Percentiles rank a stretch among this genome's conserved stretches.
Evolutionary conservation across 2,888 invertebrate species (phyloP).

Genomic region (Drosophila borborema): DNA sequence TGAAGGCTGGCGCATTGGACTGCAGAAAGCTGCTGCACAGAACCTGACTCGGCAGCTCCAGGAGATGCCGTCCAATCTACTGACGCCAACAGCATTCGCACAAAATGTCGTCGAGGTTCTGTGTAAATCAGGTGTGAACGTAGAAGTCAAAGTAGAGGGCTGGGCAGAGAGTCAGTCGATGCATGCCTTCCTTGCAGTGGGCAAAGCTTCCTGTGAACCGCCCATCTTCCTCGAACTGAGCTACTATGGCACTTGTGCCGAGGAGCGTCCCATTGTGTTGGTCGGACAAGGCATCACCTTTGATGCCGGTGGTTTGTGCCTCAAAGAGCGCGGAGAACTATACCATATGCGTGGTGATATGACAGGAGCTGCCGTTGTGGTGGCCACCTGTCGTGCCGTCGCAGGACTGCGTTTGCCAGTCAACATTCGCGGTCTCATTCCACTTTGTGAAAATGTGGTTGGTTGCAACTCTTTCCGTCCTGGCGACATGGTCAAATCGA

Average conservation of each 20-base stretch:
- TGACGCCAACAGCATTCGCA: slow-evolving; percentile 92
- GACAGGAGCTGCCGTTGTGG: slow-evolving; percentile 93
- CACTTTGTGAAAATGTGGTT: slow-evolving; percentile 93
- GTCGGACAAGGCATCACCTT: slow-evolving; percentile 90
- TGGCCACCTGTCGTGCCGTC: slow-evolving; percentile 89
- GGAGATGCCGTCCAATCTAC: slow-evolving; percentile 92
- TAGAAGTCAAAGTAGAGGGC: slow-evolving; percentile 84
- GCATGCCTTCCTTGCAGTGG: slow-evolving; percentile 91
- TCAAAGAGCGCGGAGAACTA: slow-evolving; percentile 86
- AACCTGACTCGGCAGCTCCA: slow-evolving; percentile 91
- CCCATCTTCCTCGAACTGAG: slow-evolving; percentile 92
- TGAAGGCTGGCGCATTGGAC: slow-evolving; percentile 90
- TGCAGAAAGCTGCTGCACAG: slow-evolving; percentile 91
- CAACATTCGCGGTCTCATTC: slow-evolving; percentile 90
- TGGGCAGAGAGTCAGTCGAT: slow-evolving; percentile 93
- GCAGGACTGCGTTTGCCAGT: slow-evolving; percentile 89
- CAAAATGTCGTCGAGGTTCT: slow-evolving; percentile 86
- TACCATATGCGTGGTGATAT: slow-evolving; percentile 91
- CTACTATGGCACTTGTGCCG: slow-evolving; percentile 88
- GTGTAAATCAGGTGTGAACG: slow-evolving; percentile 82
- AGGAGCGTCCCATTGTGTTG: slow-evolving; percentile 89
- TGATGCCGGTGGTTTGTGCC: slow-evolving; percentile 91
- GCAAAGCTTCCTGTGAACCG: slow-evolving; percentile 91
- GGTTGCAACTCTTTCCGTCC: slow-evolving; percentile 91
- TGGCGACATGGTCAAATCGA: slow-evolving; percentile 91